Conservation (phyloP, 2,113 vertebrate genomes). For the Corynorhinus townsendii region DNA sequence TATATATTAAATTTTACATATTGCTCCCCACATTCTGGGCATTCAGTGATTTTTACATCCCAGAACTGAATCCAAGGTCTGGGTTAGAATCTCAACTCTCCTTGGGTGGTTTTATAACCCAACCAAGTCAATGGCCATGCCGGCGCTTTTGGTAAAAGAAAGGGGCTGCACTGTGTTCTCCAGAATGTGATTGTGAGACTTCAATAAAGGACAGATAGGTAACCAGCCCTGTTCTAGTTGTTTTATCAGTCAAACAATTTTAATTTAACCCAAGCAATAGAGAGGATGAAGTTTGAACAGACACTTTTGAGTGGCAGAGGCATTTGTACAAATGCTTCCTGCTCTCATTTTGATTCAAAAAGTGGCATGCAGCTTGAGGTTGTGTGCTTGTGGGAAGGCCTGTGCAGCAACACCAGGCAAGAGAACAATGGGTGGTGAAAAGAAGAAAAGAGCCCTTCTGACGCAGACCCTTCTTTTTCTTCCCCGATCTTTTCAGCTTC, state of each 20-base stretch:
- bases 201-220: background rate
- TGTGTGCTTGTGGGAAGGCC: conserved; percentile 17
- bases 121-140: background rate
- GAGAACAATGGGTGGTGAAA: conserved; percentile 44
- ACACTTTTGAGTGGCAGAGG: background rate
- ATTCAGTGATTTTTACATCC: background rate
- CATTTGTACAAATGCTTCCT: background rate
- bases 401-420: background rate
- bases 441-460: conserved; percentile 35
- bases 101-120: background rate
- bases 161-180: background rate
- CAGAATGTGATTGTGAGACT: background rate
- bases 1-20: background rate
- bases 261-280: background rate
- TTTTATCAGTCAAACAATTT: background rate
- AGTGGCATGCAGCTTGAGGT: background rate
- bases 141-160: background rate
- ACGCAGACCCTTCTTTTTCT: conserved; percentile 59
- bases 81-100: background rate
- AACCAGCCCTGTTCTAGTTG: background rate
- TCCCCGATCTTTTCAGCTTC: conserved; percentile 60
- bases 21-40: background rate
- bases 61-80: background rate
- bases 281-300: conserved; percentile 5
- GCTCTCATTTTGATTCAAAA: conserved; percentile 47